phyloP scores from a whole-genome alignment of 2,888 invertebrate genomes.

The Aspidiotus rigidus region DNA sequence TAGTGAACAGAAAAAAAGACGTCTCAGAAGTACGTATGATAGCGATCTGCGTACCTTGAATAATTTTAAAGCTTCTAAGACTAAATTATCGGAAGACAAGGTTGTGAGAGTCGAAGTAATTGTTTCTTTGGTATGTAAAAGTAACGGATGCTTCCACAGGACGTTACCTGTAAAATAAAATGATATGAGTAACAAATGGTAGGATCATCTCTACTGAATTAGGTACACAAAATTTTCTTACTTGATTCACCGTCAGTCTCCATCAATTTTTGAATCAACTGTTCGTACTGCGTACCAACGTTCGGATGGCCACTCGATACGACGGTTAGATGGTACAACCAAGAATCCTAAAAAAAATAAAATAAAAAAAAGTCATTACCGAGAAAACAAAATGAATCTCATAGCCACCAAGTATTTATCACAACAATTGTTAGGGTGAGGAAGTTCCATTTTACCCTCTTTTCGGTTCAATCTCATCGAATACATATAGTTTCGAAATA shows the following conservation, averaged over 20 bases:
- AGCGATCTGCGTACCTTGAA: slow-evolving; percentile 67
- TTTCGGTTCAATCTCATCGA: too few relatives aligned
- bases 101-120: slow-evolving; percentile 83
- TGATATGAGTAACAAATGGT: neutral
- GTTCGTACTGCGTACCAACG: slow-evolving; percentile 92
- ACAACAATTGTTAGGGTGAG: too few relatives aligned
- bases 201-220: neutral
- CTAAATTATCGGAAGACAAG: slow-evolving; percentile 75
- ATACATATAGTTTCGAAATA: too few relatives aligned
- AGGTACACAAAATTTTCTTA: slow-evolving; percentile 43
- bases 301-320: slow-evolving; percentile 86
- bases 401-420: too few relatives aligned
- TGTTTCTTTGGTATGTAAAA: slow-evolving; percentile 83
- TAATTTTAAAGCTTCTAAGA: slow-evolving; percentile 83
- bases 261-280: slow-evolving; percentile 90
- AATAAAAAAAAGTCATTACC: too few relatives aligned
- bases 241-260: slow-evolving; percentile 90
- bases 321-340: slow-evolving; percentile 64
- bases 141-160: slow-evolving; percentile 84
- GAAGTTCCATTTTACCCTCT: too few relatives aligned
- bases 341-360: slow-evolving; percentile 46
- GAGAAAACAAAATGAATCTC: too few relatives aligned
- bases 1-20: neutral
- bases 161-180: slow-evolving; percentile 58
- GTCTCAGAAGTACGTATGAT: too few relatives aligned